Evolutionary conservation across 2,888 invertebrate genomes (phyloP).

Genomic region (Axea sp.): DNA sequence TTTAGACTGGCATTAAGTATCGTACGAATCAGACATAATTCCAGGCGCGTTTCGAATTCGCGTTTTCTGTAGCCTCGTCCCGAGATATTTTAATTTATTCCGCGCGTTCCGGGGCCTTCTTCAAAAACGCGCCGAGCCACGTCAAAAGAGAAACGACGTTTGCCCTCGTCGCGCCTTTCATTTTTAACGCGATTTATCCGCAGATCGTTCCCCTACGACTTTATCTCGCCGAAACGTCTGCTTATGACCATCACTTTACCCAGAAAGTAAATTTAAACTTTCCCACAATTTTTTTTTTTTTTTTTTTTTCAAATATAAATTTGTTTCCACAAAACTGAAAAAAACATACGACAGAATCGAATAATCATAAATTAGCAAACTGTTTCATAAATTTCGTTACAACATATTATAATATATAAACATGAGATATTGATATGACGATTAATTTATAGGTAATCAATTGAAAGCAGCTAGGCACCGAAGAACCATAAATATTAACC

Average conservation of each 20-base stretch:
- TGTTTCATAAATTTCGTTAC: too few relatives aligned
- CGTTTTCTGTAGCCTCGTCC: conserved; percentile 53
- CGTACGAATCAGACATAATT: conserved; percentile 56
- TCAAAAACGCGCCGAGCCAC: conserved; percentile 52
- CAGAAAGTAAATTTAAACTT: not conserved
- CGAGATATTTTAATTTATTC: conserved; percentile 64
- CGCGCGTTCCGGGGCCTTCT: conserved; percentile 40
- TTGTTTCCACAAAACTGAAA: too few relatives aligned
- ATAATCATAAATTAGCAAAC: too few relatives aligned
- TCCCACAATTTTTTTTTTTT: not conserved
- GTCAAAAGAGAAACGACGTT: conserved; percentile 57
- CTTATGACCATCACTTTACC: conserved; percentile 7
- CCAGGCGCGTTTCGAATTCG: conserved; percentile 50
- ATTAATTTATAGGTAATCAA: conserved; percentile 8
- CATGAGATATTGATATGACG: too few relatives aligned
- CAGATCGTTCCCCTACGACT: conserved; percentile 35
- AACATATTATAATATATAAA: too few relatives aligned
- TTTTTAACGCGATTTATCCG: conserved; percentile 56
- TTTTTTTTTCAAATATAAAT: too few relatives aligned
- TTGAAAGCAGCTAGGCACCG: conserved; percentile 6
- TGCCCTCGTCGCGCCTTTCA: conserved; percentile 50
- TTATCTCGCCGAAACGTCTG: conserved; percentile 40
- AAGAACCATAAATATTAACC: conserved; percentile 49
- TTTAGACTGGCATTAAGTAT: conserved; percentile 57
- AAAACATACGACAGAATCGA: too few relatives aligned